Base-by-base conservation (phyloP, 2,797 vertebrate species). In the Thaleichthys pacificus region DNA sequence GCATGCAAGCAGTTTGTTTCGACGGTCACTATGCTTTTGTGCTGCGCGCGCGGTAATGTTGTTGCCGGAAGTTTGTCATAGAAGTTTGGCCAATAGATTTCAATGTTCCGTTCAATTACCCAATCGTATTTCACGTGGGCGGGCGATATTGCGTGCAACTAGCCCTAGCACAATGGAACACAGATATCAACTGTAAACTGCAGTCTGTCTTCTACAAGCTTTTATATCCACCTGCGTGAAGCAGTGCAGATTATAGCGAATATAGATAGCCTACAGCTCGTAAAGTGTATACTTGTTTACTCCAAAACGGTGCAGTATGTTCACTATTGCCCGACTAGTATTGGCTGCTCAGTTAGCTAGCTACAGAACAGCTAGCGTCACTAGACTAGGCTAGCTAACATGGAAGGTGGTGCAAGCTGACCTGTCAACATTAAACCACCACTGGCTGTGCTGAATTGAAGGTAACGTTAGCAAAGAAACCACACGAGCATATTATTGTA, bases 111-210 rank as follows among this genome's bases (percentile, higher is more conserved):
- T 38, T 28, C 1, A 12, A 0, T 68, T 42, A 0, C 54, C 89
- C 84, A 91, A 90, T 90, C 77, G 79, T 0, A 68, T 70, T 32
- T 0, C 47, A 65, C 58, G 5, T 56, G 74, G 82, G 7, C 0
- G 61, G 0, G 21, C 69, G 28, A 21, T 24, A 4, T 3, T 80
- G 66, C 68, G 15, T 61, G 42, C 9, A 47, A 47, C 9, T 47
- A 47, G 42, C 42, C 42, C 42, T 47, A 47, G 11, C 42, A 47
- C 11, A 42, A 42, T 14, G 38, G 8, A 12, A 14, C 0, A 38
- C 42, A 47, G 42, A 12, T 47, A 47, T 47, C 11, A 47, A 47
- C 42, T 47, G 42, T 47, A 47, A 47, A 47, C 11, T 14, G 1
- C 42, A 38, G 35, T 38, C 35, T 7, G 42, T 47, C 0, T 42